Base-by-base conservation (phyloP, 2,888 invertebrate genomes). In the Vanessa cardui region DNA sequence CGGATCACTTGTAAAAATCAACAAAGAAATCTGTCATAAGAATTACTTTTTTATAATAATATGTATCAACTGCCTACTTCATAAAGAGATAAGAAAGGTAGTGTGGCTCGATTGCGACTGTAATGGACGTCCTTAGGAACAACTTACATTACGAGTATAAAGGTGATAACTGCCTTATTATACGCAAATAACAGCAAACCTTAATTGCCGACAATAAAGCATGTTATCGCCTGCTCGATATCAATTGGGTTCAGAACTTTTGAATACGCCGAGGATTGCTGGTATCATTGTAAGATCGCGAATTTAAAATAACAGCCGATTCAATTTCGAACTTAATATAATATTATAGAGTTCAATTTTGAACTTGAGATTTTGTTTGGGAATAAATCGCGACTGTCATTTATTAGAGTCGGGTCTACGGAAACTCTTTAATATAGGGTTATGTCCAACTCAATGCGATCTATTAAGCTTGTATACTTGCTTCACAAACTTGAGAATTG, bases 401-500 rank as follows among this genome's bases (percentile, higher is more conserved):
- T 83, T 85, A 81, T 80, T 80, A 79, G 72, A 73, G 75, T 74
- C 78, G 73, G 77, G 72, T 79, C 80, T 80, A 78, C 82, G 83
- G 83, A 84, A 85, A 85, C 81, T 81, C 82, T 84, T 83, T 83
- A 83, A 83, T 83, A 80, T 83, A 82, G 81, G 80, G 77, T 76
- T 80, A 81, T 78, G 76, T 83, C 79, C 77, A 80, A 80, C 77
- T 80, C 79, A 78, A 81, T 80, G 78, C 78, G 78, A 84, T 86
- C 83, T 84, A 85, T 84, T 83, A 81, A 80, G 79, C 74, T 77
- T 77, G 74, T 78, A 33, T 56, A 69, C 62, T 67, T 54, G 62
- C 60, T 50, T 59, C 63, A 62, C 68, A 65, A 66, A 66, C 61
- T 66, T 56, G 50, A 46, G 52, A 31, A 68, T 56, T 52, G 61